phyloP scores from a whole-genome alignment of 2,797 vertebrate species.

The Synanceia verrucosa region DNA sequence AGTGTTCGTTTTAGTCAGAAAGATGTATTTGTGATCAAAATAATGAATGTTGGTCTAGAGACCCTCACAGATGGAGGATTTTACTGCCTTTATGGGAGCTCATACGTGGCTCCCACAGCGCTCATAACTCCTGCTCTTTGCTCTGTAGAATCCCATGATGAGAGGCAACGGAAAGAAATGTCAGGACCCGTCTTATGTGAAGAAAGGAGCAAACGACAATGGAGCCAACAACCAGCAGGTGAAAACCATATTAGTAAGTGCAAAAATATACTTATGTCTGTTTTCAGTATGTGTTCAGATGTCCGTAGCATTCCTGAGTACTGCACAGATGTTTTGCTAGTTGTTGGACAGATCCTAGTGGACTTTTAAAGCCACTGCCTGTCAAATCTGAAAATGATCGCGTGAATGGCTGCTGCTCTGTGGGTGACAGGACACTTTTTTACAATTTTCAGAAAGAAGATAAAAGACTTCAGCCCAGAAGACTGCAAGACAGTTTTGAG shows the following conservation, averaged over 20 bases:
- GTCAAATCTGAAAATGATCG: not conserved
- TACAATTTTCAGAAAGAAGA: conserved; percentile 88
- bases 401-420: not conserved
- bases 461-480: conserved; percentile 88
- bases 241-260: conserved; percentile 54
- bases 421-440: not conserved
- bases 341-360: not conserved
- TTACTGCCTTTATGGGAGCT: too few species aligned
- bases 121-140: not conserved
- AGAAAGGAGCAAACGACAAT: conserved; percentile 87
- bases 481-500: conserved; percentile 93
- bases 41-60: too few species aligned
- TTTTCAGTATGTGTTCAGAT: too few species aligned
- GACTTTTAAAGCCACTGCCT: not conserved
- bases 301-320: too few species aligned
- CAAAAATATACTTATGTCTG: not conserved
- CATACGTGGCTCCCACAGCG: too few species aligned
- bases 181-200: conserved; percentile 86
- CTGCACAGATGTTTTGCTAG: not conserved
- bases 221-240: conserved; percentile 81
- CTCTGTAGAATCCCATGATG: conserved; percentile 79
- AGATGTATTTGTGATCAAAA: too few species aligned
- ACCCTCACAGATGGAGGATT: too few species aligned
- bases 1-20: too few species aligned
- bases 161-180: conserved; percentile 88